phyloP scores from a whole-genome alignment of 2,113 vertebrate species.

The Cinclus cinclus region DNA sequence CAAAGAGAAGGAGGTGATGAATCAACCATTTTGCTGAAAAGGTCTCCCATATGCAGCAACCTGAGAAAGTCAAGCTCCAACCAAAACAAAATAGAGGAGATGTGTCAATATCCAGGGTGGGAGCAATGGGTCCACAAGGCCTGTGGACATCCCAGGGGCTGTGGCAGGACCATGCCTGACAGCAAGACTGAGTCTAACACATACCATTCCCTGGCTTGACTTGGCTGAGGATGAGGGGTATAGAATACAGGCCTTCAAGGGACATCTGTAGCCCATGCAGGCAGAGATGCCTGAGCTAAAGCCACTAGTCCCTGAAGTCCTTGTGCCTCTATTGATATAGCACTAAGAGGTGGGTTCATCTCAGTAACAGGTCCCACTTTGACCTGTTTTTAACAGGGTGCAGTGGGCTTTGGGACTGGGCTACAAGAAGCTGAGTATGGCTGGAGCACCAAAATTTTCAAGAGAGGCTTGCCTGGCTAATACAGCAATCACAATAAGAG shows the following conservation, averaged over 20 bases:
- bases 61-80: not conserved
- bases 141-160: accelerated
- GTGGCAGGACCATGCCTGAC: not conserved
- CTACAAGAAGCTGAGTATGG: not conserved
- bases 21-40: not conserved
- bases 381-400: not conserved
- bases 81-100: not conserved
- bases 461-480: not conserved
- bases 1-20: not conserved
- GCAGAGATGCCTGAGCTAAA: not conserved
- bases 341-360: not conserved
- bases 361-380: not conserved
- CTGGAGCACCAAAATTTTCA: not conserved
- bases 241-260: not conserved
- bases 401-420: not conserved
- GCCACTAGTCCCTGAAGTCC: not conserved
- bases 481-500: not conserved
- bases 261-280: accelerated
- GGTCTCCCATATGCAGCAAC: not conserved
- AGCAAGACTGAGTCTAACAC: not conserved
- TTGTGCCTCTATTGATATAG: not conserved
- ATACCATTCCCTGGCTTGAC: not conserved
- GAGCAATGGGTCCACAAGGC: not conserved
- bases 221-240: not conserved
- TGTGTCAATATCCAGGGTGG: not conserved